These are phyloP conservation scores for Synodontis membranacea DNA, from an alignment of 2,113 vertebrate genomes.

Conservation along the genomic window DNA sequence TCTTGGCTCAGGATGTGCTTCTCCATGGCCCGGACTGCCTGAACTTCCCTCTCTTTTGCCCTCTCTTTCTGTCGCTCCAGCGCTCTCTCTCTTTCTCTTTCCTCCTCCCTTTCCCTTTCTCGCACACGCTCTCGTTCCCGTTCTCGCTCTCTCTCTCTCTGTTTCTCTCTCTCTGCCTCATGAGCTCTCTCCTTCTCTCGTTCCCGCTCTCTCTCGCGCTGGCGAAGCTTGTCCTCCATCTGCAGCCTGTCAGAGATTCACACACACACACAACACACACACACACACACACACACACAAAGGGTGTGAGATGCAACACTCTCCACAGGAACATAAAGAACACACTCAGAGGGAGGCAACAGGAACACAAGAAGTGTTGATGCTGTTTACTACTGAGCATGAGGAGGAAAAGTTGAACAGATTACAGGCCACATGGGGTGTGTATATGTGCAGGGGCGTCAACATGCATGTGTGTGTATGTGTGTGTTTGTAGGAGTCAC, in stretches of 20 bases:
- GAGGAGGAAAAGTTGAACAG: conserved; percentile 45
- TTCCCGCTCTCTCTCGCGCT: conserved; percentile 82
- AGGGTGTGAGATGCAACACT: conserved; percentile 59
- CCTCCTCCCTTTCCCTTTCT: conserved; percentile 75
- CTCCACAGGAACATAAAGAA: conserved; percentile 55
- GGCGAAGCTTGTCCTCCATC: conserved; percentile 91
- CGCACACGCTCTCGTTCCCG: conserved; percentile 79
- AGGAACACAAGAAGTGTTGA: conserved; percentile 53
- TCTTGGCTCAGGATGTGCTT: conserved; percentile 80
- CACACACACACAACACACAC: conserved; percentile 26
- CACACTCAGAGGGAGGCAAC: conserved; percentile 50
- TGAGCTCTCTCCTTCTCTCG: conserved; percentile 76
- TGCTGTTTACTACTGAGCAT: conserved; percentile 48
- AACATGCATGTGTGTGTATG: conserved; percentile 5
- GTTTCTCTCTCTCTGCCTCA: conserved; percentile 79
- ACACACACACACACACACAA: conserved; percentile 34
- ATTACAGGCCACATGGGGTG: conserved; percentile 43
- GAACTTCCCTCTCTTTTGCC: conserved; percentile 88
- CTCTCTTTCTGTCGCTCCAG: conserved; percentile 84
- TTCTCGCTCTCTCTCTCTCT: conserved; percentile 77
- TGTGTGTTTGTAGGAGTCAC: conserved; percentile 34
- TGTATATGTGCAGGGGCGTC: conserved; percentile 15
- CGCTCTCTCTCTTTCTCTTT: conserved; percentile 77
- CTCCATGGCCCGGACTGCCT: conserved; percentile 87
- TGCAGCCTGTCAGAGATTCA: conserved; percentile 80